Percentiles rank a stretch among this genome's conserved stretches.
phyloP scores from a whole-genome alignment of 2,113 vertebrate species.

The Cairina moschata region DNA sequence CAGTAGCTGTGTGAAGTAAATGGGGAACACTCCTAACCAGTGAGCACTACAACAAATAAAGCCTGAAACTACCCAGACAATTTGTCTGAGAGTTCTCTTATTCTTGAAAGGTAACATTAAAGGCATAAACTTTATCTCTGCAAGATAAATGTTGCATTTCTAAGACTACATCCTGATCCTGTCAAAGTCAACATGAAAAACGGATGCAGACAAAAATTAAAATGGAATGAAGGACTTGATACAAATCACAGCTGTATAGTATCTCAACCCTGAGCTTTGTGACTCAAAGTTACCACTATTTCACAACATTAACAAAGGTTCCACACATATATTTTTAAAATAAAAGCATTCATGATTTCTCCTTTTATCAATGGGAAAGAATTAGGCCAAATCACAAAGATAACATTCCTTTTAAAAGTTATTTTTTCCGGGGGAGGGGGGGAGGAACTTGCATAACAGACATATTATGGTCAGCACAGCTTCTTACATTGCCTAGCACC shows the following conservation, averaged over 20 bases:
- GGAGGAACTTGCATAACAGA: neutral
- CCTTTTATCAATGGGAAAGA: neutral
- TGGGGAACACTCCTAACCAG: neutral
- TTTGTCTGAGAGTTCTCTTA: neutral
- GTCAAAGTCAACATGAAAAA: conserved; percentile 10
- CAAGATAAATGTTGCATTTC: conserved; percentile 33
- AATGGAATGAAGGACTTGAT: neutral
- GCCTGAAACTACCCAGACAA: neutral
- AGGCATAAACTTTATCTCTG: neutral
- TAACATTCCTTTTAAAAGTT: neutral
- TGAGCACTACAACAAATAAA: neutral
- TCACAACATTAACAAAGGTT: conserved; percentile 19
- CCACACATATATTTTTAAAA: conserved; percentile 15
- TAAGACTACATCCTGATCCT: neutral
- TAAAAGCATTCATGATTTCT: neutral
- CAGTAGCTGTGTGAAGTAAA: neutral
- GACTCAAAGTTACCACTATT: neutral
- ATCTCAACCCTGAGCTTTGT: neutral
- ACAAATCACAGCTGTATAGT: neutral
- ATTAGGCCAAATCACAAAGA: neutral
- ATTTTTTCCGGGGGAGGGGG: neutral
- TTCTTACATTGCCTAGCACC: neutral
- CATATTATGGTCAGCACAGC: neutral
- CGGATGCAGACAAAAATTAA: neutral
- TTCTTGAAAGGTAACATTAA: conserved; percentile 18